A percentile compares a stretch with the other conserved stretches of the same genome.
phyloP scores from a whole-genome alignment of 1,140 invertebrate species.

The Drosophila mojavensis region DNA sequence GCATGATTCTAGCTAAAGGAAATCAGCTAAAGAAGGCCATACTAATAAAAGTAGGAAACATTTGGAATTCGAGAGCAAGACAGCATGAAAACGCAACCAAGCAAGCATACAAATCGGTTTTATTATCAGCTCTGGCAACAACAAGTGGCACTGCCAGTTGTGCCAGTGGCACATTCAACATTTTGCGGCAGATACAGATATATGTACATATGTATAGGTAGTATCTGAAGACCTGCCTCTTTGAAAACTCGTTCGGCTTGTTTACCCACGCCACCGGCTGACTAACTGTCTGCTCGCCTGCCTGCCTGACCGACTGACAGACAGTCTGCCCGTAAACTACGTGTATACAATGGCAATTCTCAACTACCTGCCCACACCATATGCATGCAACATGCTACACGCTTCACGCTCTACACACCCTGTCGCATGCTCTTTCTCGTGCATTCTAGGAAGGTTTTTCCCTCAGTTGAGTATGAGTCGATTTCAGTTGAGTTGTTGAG shows the following conservation, averaged over 20 bases:
- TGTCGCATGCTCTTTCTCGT: slow-evolving; percentile 6
- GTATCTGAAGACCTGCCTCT: slow-evolving; percentile 17
- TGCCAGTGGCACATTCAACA: slow-evolving; percentile 45
- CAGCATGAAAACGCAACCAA: slow-evolving; percentile 5
- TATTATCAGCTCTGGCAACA: slow-evolving; percentile 43
- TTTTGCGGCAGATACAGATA: slow-evolving; percentile 41
- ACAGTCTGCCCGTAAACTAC: slow-evolving; percentile 20
- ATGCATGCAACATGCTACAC: slow-evolving; percentile 29
- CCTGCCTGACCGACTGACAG: slow-evolving; percentile 19
- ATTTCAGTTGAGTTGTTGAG: background rate
- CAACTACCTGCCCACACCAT: slow-evolving; percentile 51
- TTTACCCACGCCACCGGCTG: slow-evolving; percentile 57
- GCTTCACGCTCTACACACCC: slow-evolving; percentile 6
- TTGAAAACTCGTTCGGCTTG: slow-evolving; percentile 71
- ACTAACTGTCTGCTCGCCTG: background rate
- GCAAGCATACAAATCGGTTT: slow-evolving; percentile 39
- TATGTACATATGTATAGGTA: background rate
- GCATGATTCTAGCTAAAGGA: background rate
- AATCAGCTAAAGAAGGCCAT: background rate
- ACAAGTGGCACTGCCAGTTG: slow-evolving; percentile 33
- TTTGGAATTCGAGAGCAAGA: slow-evolving; percentile 8
- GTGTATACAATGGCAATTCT: slow-evolving; percentile 34
- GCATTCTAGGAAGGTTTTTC: slow-evolving; percentile 36
- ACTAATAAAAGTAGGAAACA: slow-evolving; percentile 4
- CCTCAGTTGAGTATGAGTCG: slow-evolving; percentile 14